These are phyloP conservation scores for Monoplex corrugatus DNA, from an alignment of 2,888 invertebrate genomes.

Conservation along the genomic window DNA sequence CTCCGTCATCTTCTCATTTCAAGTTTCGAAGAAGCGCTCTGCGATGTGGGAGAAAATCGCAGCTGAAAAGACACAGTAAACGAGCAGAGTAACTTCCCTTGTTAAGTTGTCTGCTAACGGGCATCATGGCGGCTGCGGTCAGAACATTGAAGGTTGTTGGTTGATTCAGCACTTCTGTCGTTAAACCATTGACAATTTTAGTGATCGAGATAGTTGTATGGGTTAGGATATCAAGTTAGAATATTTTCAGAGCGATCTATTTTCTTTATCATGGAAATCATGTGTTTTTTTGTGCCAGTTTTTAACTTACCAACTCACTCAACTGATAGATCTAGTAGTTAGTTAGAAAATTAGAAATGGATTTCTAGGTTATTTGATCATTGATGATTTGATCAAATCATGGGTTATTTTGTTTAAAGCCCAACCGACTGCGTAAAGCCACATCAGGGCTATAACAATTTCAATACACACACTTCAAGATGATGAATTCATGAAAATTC, in stretches of 20 bases:
- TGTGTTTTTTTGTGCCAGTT: background rate
- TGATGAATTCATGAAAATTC: too few species aligned
- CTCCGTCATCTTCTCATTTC: background rate
- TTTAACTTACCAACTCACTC: background rate
- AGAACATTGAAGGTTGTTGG: slow-evolving; percentile 49
- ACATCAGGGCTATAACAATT: too few species aligned
- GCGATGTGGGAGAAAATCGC: background rate
- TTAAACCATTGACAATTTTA: background rate
- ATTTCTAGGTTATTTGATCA: too few species aligned
- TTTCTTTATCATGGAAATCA: background rate
- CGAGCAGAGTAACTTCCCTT: slow-evolving; percentile 1
- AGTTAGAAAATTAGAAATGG: too few species aligned
- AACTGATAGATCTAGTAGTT: background rate
- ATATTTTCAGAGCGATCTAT: background rate
- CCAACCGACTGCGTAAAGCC: too few species aligned
- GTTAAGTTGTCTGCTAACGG: background rate
- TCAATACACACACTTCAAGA: too few species aligned
- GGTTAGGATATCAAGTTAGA: background rate
- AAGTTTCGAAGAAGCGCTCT: background rate
- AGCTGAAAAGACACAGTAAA: background rate
- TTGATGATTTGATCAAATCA: too few species aligned
- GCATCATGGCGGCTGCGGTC: slow-evolving; percentile 39
- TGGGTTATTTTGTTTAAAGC: too few species aligned
- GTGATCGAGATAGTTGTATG: background rate
- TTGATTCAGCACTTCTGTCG: background rate